Evolutionary conservation across 1,140 invertebrate genomes (phyloP).

Genomic region (Proctacanthus coquilletti): DNA sequence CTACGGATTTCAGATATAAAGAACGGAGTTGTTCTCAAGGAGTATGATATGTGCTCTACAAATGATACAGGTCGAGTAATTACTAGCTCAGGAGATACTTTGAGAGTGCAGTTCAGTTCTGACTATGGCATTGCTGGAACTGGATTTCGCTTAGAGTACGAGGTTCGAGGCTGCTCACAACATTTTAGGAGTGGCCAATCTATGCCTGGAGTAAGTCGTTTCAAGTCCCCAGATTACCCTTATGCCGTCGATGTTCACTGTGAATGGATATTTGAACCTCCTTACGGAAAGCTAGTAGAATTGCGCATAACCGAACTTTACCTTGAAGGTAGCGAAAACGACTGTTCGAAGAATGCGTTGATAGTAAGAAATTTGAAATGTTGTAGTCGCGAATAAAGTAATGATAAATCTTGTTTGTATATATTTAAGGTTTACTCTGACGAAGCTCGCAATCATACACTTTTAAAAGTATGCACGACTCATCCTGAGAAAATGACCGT

Average conservation of each 20-base stretch:
- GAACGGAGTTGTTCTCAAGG: slow-evolving; percentile 10
- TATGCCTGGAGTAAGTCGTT: too few relatives aligned
- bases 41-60: slow-evolving; percentile 40
- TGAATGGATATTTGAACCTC: slow-evolving; percentile 52
- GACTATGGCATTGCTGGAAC: slow-evolving; percentile 23
- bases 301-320: slow-evolving; percentile 38
- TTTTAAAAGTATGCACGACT: too few relatives aligned
- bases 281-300: slow-evolving; percentile 38
- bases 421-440: too few relatives aligned
- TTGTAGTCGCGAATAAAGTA: too few relatives aligned
- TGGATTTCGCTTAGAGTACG: slow-evolving; percentile 36
- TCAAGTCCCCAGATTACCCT: slow-evolving; percentile 17
- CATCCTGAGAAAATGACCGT: too few relatives aligned
- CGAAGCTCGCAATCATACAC: too few relatives aligned
- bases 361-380: too few relatives aligned
- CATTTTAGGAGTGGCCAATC: too few relatives aligned
- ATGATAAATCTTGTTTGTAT: too few relatives aligned
- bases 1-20: slow-evolving; percentile 32
- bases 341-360: slow-evolving; percentile 12
- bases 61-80: slow-evolving; percentile 3
- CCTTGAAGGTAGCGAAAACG: slow-evolving; percentile 30
- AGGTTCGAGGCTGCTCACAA: slow-evolving; percentile 30
- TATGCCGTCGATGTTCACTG: slow-evolving; percentile 57
- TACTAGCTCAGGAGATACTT: slow-evolving; percentile 16
- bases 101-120: slow-evolving; percentile 34